Conservation (phyloP, 1,140 invertebrate genomes). For the Trissolcus basalis region DNA sequence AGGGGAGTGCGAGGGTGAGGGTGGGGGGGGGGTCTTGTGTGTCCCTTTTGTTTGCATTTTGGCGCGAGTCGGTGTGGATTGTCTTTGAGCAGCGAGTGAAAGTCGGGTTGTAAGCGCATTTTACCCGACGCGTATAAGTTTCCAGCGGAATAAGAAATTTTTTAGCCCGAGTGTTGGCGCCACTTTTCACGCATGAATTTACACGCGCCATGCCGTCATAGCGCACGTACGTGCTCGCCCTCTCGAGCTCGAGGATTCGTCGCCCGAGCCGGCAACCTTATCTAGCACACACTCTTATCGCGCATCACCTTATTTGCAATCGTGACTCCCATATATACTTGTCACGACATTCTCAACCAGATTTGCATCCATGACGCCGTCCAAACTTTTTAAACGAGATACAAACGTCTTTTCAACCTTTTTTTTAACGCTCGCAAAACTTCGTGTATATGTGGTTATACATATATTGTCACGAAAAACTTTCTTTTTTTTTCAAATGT, state of each 20-base stretch:
- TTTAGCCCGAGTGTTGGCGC: too few relatives aligned
- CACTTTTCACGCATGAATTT: slow-evolving; percentile 34
- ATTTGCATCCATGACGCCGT: too few relatives aligned
- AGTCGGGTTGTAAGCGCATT: slow-evolving; percentile 11
- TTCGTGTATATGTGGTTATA: too few relatives aligned
- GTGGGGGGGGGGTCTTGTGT: too few relatives aligned
- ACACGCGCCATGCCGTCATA: neutral
- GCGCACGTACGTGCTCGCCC: slow-evolving; percentile 3
- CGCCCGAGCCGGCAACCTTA: slow-evolving; percentile 43
- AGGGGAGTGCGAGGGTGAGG: too few relatives aligned
- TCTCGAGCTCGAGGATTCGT: slow-evolving; percentile 37
- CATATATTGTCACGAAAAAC: too few relatives aligned
- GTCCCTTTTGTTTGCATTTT: slow-evolving; percentile 34
- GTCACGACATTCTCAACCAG: slow-evolving; percentile 23
- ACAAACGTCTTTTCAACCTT: too few relatives aligned
- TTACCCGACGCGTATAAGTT: slow-evolving; percentile 4
- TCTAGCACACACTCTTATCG: slow-evolving; percentile 36
- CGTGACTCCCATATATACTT: slow-evolving; percentile 42
- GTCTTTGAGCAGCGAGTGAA: slow-evolving; percentile 4
- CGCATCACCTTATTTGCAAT: slow-evolving; percentile 37
- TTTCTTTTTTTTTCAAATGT: too few relatives aligned
- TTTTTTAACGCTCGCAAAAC: too few relatives aligned
- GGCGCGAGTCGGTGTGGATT: slow-evolving; percentile 27
- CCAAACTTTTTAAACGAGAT: too few relatives aligned
- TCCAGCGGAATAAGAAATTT: too few relatives aligned